Evolutionary conservation across 2,113 vertebrate genomes (phyloP), one percentile per base, ranked within the genome.

Genomic region (Vicugna pacos): DNA sequence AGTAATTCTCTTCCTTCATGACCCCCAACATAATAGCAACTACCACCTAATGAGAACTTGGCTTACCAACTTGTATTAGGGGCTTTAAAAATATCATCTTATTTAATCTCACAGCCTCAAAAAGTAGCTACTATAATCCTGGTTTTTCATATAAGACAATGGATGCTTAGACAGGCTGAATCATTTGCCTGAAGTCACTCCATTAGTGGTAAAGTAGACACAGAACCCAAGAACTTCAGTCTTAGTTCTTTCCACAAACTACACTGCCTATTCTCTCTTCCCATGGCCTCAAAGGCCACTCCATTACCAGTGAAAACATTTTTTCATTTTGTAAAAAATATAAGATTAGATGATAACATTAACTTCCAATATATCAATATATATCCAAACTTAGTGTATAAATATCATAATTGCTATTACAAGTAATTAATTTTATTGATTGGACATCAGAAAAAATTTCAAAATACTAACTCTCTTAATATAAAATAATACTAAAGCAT

Each of bases 371-470:
- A 79, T 20, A 89, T 62, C 30, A 35, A 35, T 35, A 35, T 35
- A 35, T 35, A 35, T 35, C 35, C 35, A 89, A 62, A 50, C 52
- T 87, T 58, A 89, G 88, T 35, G 1, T 32, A 48, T 46, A 64
- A 88, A 46, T 30, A 64, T 38, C 28, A 82, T 28, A 79, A 95
- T 17, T 75, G 13, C 26, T 67, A 48, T 60, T 70, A 84, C 75
- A 83, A 79, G 42, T n/a, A 35, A 56, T 46, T 85, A 64, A 65
- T 35, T 86, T 76, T 69, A 87, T 12, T 69, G 64, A 58, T 1
- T 72, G 67, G 30, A 73, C 20, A 52, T 79, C 30, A 79, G 48
- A 26, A 94, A 87, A 79, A 90, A 72, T 72, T 94, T 92, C 84
- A 83, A 94, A 81, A 30, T 60, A 90, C 30, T 26, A 77, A 64